These are phyloP conservation scores for Trogon surrucura DNA, from an alignment of 2,113 vertebrate species.

Conservation along the genomic window DNA sequence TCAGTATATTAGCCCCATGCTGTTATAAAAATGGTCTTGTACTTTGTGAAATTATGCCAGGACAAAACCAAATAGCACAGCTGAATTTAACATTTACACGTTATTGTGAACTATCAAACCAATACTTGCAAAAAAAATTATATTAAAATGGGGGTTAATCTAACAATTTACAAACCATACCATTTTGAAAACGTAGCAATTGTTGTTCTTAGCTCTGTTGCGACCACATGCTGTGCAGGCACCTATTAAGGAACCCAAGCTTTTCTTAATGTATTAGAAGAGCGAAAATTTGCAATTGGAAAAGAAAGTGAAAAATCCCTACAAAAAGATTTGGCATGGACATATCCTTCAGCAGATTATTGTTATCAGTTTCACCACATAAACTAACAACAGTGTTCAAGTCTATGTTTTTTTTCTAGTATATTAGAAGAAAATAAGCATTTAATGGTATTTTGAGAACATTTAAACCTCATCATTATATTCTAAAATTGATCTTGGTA, in stretches of 20 bases:
- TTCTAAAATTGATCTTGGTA: background rate
- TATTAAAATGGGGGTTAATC: conserved; percentile 88
- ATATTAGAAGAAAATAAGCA: background rate
- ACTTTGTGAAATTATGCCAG: conserved; percentile 80
- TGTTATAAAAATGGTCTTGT: conserved; percentile 70
- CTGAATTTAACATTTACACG: conserved; percentile 66
- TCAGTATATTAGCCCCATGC: conserved; percentile 59
- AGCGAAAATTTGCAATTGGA: conserved; percentile 86
- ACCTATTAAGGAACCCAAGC: conserved; percentile 83
- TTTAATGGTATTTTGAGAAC: conserved; percentile 7
- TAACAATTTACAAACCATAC: conserved; percentile 88
- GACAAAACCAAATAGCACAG: conserved; percentile 66
- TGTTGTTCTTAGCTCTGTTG: conserved; percentile 70
- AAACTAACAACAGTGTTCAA: background rate
- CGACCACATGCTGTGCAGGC: conserved; percentile 69
- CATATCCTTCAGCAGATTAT: conserved; percentile 13
- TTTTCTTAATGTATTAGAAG: conserved; percentile 77
- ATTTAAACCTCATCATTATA: background rate
- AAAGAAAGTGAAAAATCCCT: conserved; percentile 78
- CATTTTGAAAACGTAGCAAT: conserved; percentile 79
- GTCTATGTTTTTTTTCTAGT: background rate
- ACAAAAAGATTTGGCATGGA: conserved; percentile 47
- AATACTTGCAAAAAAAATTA: conserved; percentile 59
- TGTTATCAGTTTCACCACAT: conserved; percentile 6
- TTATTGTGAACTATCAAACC: conserved; percentile 53